These are phyloP conservation scores for Schizopygopsis malacanthus DNA, from an alignment of 2,797 vertebrate genomes.

Conservation along the genomic window DNA sequence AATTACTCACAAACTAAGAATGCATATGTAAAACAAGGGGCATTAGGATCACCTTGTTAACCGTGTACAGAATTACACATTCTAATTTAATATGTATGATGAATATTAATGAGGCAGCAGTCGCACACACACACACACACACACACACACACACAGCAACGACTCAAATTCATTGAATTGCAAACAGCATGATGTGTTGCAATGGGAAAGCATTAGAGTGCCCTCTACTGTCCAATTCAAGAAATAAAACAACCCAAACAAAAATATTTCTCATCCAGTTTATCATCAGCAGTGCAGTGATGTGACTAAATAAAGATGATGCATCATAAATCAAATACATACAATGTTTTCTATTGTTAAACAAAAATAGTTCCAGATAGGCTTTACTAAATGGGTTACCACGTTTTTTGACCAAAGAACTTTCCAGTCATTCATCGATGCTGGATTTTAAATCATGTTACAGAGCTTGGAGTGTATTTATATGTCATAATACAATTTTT, in stretches of 20 bases:
- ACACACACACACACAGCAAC: neutral
- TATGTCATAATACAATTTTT: neutral
- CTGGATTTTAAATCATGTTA: conserved; percentile 1
- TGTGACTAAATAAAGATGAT: neutral
- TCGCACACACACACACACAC: neutral
- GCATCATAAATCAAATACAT: neutral
- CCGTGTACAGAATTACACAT: conserved; percentile 12
- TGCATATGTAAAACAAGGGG: conserved; percentile 38
- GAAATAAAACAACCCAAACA: neutral
- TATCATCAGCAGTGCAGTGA: neutral
- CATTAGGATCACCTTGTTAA: conserved; percentile 42
- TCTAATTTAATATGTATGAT: conserved; percentile 40
- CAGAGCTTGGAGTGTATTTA: neutral
- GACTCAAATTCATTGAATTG: conserved; percentile 7
- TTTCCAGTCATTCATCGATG: neutral
- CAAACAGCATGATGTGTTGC: neutral
- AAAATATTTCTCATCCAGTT: neutral
- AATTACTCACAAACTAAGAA: conserved; percentile 25
- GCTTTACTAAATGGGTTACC: neutral
- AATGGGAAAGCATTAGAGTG: conserved; percentile 20
- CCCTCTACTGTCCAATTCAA: conserved; percentile 56
- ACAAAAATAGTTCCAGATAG: neutral
- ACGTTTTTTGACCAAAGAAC: neutral
- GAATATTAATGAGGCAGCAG: conserved; percentile 37
- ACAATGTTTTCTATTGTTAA: neutral